phyloP scores from a whole-genome alignment of 2,888 invertebrate genomes.

The Tachina fera region DNA sequence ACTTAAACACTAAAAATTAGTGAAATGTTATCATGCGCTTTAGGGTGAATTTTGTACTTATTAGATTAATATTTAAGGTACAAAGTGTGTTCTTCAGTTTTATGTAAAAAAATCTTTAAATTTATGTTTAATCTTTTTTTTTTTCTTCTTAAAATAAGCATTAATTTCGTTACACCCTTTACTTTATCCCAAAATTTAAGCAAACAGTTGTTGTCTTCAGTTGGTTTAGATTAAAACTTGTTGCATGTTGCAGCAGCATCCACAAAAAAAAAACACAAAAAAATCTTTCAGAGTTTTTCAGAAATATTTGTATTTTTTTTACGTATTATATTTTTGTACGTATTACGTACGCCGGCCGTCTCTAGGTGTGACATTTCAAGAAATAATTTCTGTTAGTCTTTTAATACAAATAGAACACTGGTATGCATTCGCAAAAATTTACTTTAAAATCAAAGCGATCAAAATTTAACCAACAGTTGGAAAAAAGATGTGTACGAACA shows the following conservation, averaged over 20 bases:
- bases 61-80: too few relatives aligned
- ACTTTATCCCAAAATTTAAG: conserved; percentile 37
- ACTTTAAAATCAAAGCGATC: background rate
- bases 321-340: too few relatives aligned
- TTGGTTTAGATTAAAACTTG: conserved; percentile 65
- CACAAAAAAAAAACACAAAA: too few relatives aligned
- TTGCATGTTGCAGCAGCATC: conserved; percentile 57
- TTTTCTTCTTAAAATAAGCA: too few relatives aligned
- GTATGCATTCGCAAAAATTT: background rate
- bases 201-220: conserved; percentile 68
- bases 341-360: background rate
- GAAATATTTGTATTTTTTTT: conserved; percentile 35
- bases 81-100: too few relatives aligned
- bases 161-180: too few relatives aligned
- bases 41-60: too few relatives aligned
- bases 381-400: conserved; percentile 27
- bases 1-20: too few relatives aligned
- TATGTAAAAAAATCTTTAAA: too few relatives aligned
- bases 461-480: background rate
- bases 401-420: conserved; percentile 7
- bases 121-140: too few relatives aligned
- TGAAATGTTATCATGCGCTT: too few relatives aligned
- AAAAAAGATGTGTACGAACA: too few relatives aligned
- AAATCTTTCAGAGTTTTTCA: conserved; percentile 41
- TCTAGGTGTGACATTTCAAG: conserved; percentile 69